Evolutionary conservation across 2,797 vertebrate genomes (phyloP).

Genomic region (Anisognathus igniventris): DNA sequence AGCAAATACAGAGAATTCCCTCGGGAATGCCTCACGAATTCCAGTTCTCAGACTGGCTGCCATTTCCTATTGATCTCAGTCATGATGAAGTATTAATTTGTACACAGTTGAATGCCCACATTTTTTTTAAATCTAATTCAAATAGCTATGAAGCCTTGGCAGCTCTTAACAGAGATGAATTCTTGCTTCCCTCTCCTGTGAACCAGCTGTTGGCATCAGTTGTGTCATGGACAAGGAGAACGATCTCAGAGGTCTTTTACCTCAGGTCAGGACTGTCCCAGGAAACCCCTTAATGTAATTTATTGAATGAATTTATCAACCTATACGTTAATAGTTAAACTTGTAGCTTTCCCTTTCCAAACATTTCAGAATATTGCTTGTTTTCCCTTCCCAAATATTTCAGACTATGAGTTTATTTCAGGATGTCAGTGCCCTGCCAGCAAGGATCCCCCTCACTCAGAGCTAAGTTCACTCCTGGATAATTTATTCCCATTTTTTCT

Average conservation of each 20-base stretch:
- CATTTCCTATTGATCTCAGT: constrained; percentile 54
- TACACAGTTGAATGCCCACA: constrained; percentile 5
- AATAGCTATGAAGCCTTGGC: constrained; percentile 13
- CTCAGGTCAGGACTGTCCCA: background rate
- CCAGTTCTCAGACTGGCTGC: constrained; percentile 30
- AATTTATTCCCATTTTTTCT: background rate
- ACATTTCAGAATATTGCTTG: background rate
- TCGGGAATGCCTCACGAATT: background rate
- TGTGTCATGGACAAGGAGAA: background rate
- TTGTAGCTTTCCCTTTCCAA: background rate
- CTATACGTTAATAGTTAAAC: background rate
- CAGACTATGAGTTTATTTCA: background rate
- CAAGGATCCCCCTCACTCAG: background rate
- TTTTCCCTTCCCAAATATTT: background rate
- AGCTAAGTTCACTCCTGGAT: background rate
- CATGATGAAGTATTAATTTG: constrained; percentile 62
- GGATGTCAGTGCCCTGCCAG: background rate
- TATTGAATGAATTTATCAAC: background rate
- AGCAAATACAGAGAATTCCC: constrained; percentile 43
- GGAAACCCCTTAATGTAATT: background rate
- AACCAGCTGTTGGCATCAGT: background rate
- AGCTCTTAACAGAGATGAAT: constrained; percentile 14
- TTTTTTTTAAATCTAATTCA: background rate
- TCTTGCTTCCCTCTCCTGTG: background rate
- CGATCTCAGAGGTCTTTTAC: background rate